Evolutionary conservation across 2,888 invertebrate species (phyloP).

Genomic region (Subacronicta megacephala): DNA sequence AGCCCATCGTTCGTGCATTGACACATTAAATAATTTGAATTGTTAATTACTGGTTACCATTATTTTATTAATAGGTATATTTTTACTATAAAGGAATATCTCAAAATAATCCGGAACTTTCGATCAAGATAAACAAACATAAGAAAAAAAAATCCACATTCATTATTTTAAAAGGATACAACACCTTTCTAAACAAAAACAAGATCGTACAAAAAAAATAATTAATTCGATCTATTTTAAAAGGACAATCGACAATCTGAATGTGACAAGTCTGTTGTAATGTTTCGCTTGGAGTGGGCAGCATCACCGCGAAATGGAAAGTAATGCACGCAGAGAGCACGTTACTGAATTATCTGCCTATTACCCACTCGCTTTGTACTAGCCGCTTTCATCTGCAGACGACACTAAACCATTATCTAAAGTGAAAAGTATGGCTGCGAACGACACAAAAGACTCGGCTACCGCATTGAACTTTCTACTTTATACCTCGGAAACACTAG

Average conservation of each 20-base stretch:
- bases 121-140: no score
- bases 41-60: neutral
- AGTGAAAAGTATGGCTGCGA: slow-evolving; percentile 66
- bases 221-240: neutral
- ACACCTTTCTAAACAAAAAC: neutral
- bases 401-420: slow-evolving; percentile 69
- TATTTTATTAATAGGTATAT: no score
- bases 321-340: slow-evolving; percentile 77
- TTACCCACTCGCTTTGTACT: slow-evolving; percentile 87
- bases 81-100: neutral
- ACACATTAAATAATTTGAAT: neutral
- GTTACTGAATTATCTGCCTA: slow-evolving; percentile 84
- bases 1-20: neutral
- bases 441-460: slow-evolving; percentile 43
- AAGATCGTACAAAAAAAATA: neutral
- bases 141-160: neutral
- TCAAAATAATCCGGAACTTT: neutral
- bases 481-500: slow-evolving; percentile 39
- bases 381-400: slow-evolving; percentile 75
- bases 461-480: slow-evolving; percentile 55
- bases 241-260: neutral
- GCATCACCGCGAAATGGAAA: slow-evolving; percentile 73
- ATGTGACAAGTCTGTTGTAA: neutral
- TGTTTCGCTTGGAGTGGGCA: slow-evolving; percentile 1
- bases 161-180: neutral